Evolutionary conservation across 2,888 invertebrate genomes (phyloP), one percentile per base, ranked within the genome.

Genomic region (Drosophila buzzatii): DNA sequence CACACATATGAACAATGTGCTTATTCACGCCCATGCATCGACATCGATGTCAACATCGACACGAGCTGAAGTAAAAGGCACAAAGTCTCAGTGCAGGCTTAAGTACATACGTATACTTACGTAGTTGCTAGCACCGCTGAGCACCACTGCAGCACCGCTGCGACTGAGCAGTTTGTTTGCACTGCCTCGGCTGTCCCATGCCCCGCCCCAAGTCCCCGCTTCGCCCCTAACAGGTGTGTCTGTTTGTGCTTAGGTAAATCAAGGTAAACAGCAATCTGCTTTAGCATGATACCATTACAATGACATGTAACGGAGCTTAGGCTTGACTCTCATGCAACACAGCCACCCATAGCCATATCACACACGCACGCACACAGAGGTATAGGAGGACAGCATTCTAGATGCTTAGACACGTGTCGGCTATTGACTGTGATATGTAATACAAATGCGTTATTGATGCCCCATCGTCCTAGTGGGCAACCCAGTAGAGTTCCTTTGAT

Each of bases 241-340:
- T 53, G 33, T 72, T 47, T 77, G 70, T 76, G 64, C 76, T 70
- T 85, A 90, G 85, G 90, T 75, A 87, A 87, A 87, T 88, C 86
- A 90, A 81, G 86, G 86, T 83, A 90, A 88, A 87, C 90, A 81
- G 69, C 81, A 88, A 90, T 88, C 86, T 85, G 90, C 81, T 81
- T 71, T 81, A 77, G 71, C 79, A 68, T 85, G 86, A 88, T 88
- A 83, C 89, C 83, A 79, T 89, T 86, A 80, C 76, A 87, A 73
- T 81, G 73, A 73, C 82, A 86, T 84, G 87, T 76, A 83, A 81
- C 65, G 66, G 55, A 61, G 75, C 75, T 64, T 67, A 70, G 73
- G 67, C 65, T 64, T 47, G 57, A 47, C 33, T 49, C 16, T n/a
- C 39, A 39, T 39, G 9, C 39, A 55, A 56, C 44, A 23, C 45